These are phyloP conservation scores for Eupithecia inturbata DNA, from an alignment of 2,888 invertebrate species.

Conservation along the genomic window DNA sequence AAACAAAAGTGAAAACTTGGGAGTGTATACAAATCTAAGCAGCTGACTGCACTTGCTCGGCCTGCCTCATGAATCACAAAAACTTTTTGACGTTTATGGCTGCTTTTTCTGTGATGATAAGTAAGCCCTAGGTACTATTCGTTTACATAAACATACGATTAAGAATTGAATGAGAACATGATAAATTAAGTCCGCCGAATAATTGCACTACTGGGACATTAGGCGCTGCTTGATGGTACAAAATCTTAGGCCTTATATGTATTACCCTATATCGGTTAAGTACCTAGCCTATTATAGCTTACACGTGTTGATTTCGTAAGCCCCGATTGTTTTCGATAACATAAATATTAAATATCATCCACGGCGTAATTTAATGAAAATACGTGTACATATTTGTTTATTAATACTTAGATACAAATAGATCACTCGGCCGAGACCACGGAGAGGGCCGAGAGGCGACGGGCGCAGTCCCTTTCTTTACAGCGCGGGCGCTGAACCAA, in stretches of 20 bases:
- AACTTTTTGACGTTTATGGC: not conserved
- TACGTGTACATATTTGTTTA: not conserved
- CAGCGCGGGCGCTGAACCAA: not conserved
- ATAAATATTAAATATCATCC: constrained; percentile 6
- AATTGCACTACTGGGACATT: not conserved
- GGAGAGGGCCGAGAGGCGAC: not conserved
- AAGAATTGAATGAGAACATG: not conserved
- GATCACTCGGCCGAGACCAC: not conserved
- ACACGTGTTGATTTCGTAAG: not conserved
- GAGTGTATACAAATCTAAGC: not conserved
- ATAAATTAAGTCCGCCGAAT: not conserved
- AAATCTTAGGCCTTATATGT: constrained; percentile 4
- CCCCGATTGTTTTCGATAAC: not conserved
- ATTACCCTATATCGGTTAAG: not conserved
- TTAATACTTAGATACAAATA: not conserved
- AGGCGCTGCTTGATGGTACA: not conserved
- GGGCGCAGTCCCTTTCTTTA: not conserved
- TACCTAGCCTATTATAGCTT: not conserved
- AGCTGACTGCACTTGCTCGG: not conserved
- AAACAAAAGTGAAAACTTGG: no score
- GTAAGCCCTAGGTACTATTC: not conserved
- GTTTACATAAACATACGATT: not conserved
- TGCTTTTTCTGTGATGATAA: not conserved
- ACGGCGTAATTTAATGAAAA: not conserved
- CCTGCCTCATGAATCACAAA: not conserved